phyloP scores from a whole-genome alignment of 1,140 invertebrate genomes.

The Drosophila burlai region DNA sequence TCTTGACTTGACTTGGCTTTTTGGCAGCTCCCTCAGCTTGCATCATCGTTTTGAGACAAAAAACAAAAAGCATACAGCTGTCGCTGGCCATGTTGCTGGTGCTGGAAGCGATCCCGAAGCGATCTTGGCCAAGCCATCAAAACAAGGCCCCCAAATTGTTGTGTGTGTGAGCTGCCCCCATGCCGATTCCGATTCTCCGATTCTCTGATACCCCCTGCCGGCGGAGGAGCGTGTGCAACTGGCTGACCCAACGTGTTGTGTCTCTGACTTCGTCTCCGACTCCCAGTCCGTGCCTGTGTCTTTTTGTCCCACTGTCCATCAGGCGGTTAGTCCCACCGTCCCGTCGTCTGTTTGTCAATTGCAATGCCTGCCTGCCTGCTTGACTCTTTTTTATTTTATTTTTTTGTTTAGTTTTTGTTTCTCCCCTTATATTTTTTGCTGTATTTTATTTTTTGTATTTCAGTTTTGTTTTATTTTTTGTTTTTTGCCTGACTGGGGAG shows the following conservation, averaged over 20 bases:
- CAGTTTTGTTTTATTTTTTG: slow-evolving; percentile 32
- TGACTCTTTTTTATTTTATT: slow-evolving; percentile 27
- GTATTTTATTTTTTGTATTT: slow-evolving; percentile 43
- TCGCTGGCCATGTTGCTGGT: slow-evolving; percentile 36
- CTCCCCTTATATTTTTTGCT: slow-evolving; percentile 37
- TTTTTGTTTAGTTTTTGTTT: slow-evolving; percentile 35
- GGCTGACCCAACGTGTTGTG: slow-evolving; percentile 77
- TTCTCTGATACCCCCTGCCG: slow-evolving; percentile 66
- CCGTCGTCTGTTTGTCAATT: slow-evolving; percentile 75
- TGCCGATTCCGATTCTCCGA: slow-evolving; percentile 50
- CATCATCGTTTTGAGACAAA: slow-evolving; percentile 19
- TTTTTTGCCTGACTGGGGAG: slow-evolving; percentile 70
- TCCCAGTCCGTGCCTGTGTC: slow-evolving; percentile 30
- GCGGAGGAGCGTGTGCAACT: slow-evolving; percentile 68
- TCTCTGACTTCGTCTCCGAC: slow-evolving; percentile 34
- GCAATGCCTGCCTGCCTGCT: slow-evolving; percentile 72
- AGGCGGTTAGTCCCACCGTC: slow-evolving; percentile 42
- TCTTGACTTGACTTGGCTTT: slow-evolving; percentile 6
- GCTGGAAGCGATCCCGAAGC: slow-evolving; percentile 39
- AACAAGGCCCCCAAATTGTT: slow-evolving; percentile 75
- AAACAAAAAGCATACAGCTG: slow-evolving; percentile 35
- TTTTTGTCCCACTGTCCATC: slow-evolving; percentile 47
- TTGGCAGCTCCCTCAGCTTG: slow-evolving; percentile 35
- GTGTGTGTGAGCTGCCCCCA: slow-evolving; percentile 54
- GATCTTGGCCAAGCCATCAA: slow-evolving; percentile 74